Evolutionary conservation across 2,888 invertebrate species (phyloP), one percentile per base, ranked within the genome.

Genomic region (Aleiodes alternator): DNA sequence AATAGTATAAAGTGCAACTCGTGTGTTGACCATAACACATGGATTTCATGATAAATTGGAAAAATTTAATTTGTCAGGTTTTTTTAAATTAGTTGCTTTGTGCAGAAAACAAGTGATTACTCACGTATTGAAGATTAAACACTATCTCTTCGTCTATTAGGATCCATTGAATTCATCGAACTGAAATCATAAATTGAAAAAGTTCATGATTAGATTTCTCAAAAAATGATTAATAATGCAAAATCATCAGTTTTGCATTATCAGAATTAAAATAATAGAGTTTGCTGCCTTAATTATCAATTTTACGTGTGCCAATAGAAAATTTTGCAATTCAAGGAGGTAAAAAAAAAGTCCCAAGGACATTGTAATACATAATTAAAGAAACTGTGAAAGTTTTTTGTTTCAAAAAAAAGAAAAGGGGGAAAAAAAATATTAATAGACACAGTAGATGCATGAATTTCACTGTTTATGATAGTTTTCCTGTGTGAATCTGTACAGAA

Each of bases 401-500:
- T 4, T 5, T 53, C 3, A 53, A 16, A 53, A 14, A 5, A 16
- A 16, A 14, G 3, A 7, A 53, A 16, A 53, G 8, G n/a, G n/a
- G 14, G 9, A 51, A 68, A 8, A 38, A 61, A 6, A 59, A 38
- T 34, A 38, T 43, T n/a, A 8, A 23, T 23, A 23, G 23, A 14
- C 16, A 61, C 7, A 9, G 43, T 11, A 14, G 16, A 48, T 64
- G 43, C 16, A 64, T 64, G 64, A 68, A 68, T 68, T 68, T 68
- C 68, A 51, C 68, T 51, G 51, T 68, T 51, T 51, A 68, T 68
- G 50, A 50, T 68, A 31, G 14, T 31, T 68, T 53, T 51, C 29
- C 51, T 12, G 68, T 68, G 68, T 51, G 68, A 68, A 68, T 68
- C 11, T 59, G n/a, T 23, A 2, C 8, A 51, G 29, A 29, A 48